These are phyloP conservation scores for Neelides sp. DNA, from an alignment of 1,140 invertebrate genomes.

Conservation along the genomic window DNA sequence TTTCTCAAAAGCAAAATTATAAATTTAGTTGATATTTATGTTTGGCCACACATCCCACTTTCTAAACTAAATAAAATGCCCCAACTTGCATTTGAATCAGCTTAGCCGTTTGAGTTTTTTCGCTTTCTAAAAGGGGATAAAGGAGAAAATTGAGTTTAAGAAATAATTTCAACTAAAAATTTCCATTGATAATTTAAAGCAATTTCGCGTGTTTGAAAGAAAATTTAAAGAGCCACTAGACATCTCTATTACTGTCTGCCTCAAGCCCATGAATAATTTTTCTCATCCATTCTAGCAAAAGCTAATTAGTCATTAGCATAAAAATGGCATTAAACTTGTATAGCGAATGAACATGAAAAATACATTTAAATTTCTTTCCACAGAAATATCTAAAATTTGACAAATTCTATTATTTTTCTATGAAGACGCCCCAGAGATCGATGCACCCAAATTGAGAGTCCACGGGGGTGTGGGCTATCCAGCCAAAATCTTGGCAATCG, in stretches of 20 bases:
- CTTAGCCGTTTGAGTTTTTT: no score
- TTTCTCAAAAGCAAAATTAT: neutral
- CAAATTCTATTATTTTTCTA: conserved; percentile 2
- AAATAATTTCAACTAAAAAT: neutral
- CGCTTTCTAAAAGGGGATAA: neutral
- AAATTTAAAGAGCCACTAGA: neutral
- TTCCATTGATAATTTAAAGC: neutral
- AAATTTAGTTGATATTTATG: no score
- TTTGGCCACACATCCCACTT: neutral
- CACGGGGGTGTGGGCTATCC: conserved; percentile 58
- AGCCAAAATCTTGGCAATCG: conserved; percentile 57
- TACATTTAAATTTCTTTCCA: neutral
- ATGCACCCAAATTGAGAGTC: conserved; percentile 55
- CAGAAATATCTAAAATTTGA: no score
- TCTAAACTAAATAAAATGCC: conserved; percentile 3
- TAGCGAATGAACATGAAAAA: neutral
- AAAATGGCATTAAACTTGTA: neutral
- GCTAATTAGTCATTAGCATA: no score
- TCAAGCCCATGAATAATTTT: neutral
- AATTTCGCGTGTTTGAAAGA: neutral
- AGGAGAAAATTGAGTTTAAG: neutral
- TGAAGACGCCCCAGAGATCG: conserved; percentile 53
- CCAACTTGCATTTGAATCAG: no score
- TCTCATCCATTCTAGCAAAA: neutral
- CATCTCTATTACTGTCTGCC: no score